Evolutionary conservation across 2,888 invertebrate species (phyloP).

Genomic region (Diaperis boleti): DNA sequence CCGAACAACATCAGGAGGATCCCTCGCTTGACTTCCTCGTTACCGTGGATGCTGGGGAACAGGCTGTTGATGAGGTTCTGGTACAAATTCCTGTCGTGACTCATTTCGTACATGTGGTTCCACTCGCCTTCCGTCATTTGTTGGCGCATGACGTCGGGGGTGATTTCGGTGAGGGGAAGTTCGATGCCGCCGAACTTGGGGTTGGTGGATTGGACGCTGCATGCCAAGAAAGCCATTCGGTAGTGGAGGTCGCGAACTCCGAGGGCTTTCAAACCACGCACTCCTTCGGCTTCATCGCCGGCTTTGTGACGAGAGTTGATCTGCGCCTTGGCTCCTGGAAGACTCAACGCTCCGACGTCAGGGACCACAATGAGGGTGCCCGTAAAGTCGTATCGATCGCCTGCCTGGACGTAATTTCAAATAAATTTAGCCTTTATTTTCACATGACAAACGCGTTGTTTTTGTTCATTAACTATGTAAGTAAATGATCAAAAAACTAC

Average conservation of each 20-base stretch:
- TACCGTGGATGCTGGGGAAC: constrained; percentile 97
- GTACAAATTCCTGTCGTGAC: constrained; percentile 91
- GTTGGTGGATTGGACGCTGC: constrained; percentile 89
- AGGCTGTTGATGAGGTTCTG: constrained; percentile 90
- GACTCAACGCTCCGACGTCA: constrained; percentile 88
- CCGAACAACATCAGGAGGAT: constrained; percentile 96
- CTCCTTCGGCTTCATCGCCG: constrained; percentile 75
- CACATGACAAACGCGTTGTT: no score
- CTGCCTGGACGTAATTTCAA: constrained; percentile 67
- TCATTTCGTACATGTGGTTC: constrained; percentile 97
- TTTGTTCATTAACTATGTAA: no score
- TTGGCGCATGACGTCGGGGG: constrained; percentile 91
- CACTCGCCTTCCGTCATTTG: constrained; percentile 96
- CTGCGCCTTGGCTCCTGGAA: constrained; percentile 91
- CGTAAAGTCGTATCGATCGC: constrained; percentile 90
- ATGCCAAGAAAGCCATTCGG: constrained; percentile 93
- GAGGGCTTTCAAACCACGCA: constrained; percentile 72
- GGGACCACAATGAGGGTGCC: constrained; percentile 98
- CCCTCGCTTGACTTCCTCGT: constrained; percentile 93
- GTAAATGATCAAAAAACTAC: no score
- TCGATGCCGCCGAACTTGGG: constrained; percentile 90
- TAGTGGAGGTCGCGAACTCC: constrained; percentile 89
- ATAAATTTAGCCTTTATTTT: no score
- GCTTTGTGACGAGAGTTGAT: constrained; percentile 79
- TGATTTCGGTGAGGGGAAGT: constrained; percentile 83